These are phyloP conservation scores for Endomychus coccineus DNA, from an alignment of 2,888 invertebrate species.

Conservation along the genomic window DNA sequence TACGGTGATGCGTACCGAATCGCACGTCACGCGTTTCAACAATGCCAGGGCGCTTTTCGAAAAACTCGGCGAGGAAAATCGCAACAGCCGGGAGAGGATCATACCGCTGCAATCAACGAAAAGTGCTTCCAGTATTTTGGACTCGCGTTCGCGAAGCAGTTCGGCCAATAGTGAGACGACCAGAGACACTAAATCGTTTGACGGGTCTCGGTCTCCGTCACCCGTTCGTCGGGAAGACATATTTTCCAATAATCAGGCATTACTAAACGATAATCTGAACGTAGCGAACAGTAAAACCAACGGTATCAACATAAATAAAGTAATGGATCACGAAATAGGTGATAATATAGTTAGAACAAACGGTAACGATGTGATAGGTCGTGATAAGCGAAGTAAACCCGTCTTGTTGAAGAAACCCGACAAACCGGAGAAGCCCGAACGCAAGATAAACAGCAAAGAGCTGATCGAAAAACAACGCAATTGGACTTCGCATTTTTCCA, in stretches of 20 bases:
- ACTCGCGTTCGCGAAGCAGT: slow-evolving; percentile 56
- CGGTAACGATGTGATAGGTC: slow-evolving; percentile 20
- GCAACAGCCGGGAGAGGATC: slow-evolving; percentile 29
- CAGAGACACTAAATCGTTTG: slow-evolving; percentile 47
- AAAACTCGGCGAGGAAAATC: slow-evolving; percentile 71
- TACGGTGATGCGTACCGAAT: slow-evolving; percentile 77
- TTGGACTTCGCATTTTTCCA: slow-evolving; percentile 87
- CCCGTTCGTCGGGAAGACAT: too few species aligned
- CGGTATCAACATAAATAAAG: slow-evolving; percentile 31
- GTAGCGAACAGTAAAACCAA: slow-evolving; percentile 27
- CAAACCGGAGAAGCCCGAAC: slow-evolving; percentile 77
- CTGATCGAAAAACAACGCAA: slow-evolving; percentile 85
- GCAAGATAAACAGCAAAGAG: slow-evolving; percentile 75
- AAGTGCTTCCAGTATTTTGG: slow-evolving; percentile 47
- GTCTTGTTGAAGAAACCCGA: slow-evolving; percentile 44
- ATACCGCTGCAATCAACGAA: slow-evolving; percentile 40
- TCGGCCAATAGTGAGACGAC: slow-evolving; percentile 53
- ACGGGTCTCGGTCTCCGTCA: slow-evolving; percentile 11
- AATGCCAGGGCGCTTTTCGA: slow-evolving; percentile 88
- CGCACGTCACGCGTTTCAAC: slow-evolving; percentile 80
- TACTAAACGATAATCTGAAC: slow-evolving; percentile 14
- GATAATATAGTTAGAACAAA: slow-evolving; percentile 9
- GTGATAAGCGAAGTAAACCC: slow-evolving; percentile 31
- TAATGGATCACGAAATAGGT: slow-evolving; percentile 4
- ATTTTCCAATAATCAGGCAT: too few species aligned